Evolutionary conservation across 1,140 invertebrate species (phyloP).

Genomic region (Pachypeltis micranthus): DNA sequence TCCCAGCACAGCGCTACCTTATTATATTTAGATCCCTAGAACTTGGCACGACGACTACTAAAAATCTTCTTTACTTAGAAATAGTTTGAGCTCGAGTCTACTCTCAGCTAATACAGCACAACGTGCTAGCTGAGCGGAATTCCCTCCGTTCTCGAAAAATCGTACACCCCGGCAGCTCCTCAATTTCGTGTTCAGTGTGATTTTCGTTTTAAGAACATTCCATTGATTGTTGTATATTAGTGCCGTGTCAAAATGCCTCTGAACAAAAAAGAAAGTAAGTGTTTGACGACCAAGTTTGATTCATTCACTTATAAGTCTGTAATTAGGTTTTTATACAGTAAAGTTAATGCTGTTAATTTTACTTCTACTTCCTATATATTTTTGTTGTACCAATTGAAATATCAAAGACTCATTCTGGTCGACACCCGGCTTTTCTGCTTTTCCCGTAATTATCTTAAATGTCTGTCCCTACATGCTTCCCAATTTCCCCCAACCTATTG

Average conservation of each 20-base stretch:
- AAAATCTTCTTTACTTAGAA: slow-evolving; percentile 16
- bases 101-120: slow-evolving; percentile 7
- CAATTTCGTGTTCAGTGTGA: slow-evolving; percentile 5
- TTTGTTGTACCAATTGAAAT: no score
- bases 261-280: slow-evolving; percentile 15
- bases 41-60: neutral
- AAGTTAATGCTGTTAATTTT: no score
- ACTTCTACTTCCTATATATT: no score
- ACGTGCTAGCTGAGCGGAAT: neutral
- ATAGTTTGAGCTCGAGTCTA: slow-evolving; percentile 14
- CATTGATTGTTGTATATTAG: neutral
- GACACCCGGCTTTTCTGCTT: no score
- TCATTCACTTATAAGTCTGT: no score
- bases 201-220: slow-evolving; percentile 11
- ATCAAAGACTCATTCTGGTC: no score
- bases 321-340: no score
- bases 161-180: neutral
- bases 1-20: neutral
- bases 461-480: no score
- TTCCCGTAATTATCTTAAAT: no score
- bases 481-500: no score
- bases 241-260: slow-evolving; percentile 12
- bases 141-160: neutral
- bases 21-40: slow-evolving; percentile 4
- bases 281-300: no score